Percentiles rank a stretch among this genome's conserved stretches.
These are phyloP conservation scores for Lumbricus terrestris DNA, from an alignment of 2,888 invertebrate genomes.

Conservation along the genomic window DNA sequence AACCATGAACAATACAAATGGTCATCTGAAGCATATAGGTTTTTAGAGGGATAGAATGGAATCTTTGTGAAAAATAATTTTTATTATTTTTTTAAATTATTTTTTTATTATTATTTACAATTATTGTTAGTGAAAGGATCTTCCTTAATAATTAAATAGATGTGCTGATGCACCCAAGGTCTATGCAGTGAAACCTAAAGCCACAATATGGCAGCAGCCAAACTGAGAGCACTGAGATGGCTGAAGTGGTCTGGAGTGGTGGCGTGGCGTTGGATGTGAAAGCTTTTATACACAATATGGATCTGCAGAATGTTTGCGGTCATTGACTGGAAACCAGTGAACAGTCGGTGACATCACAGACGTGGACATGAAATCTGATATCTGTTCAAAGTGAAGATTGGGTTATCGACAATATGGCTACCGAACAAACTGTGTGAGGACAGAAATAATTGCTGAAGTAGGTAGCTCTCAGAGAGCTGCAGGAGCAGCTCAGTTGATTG, in stretches of 20 bases:
- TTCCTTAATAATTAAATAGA: background rate
- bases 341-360: background rate
- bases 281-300: background rate
- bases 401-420: too few relatives aligned
- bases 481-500: background rate
- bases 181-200: background rate
- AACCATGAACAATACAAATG: background rate
- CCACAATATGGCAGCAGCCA: background rate
- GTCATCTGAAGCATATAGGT: background rate
- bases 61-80: too few relatives aligned
- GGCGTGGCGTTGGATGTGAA: background rate
- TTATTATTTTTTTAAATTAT: too few relatives aligned
- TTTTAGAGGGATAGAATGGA: background rate
- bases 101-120: too few relatives aligned
- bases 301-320: background rate
- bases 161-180: background rate
- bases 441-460: too few relatives aligned
- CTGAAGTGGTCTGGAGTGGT: background rate
- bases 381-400: background rate
- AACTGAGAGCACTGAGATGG: background rate
- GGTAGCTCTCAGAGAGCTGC: background rate
- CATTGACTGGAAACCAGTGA: background rate
- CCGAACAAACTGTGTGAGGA: too few relatives aligned
- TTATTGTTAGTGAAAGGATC: too few relatives aligned
- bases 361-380: background rate